Evolutionary conservation across 2,888 invertebrate species (phyloP).

Genomic region (Lacanobia wlatinum): DNA sequence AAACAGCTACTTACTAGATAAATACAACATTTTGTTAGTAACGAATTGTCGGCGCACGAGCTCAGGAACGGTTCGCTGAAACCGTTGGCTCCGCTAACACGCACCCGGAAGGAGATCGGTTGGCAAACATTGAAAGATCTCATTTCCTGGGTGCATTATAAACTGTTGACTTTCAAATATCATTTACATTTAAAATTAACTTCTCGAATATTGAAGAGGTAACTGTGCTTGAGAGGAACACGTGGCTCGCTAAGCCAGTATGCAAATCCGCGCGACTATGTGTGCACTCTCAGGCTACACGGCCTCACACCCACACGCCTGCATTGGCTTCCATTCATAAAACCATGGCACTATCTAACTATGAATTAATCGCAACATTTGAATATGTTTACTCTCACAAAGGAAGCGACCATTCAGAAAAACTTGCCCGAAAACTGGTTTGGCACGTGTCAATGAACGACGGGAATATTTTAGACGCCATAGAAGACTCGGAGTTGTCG

Average conservation of each 20-base stretch:
- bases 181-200: slow-evolving; percentile 87
- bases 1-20: slow-evolving; percentile 27
- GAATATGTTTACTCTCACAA: slow-evolving; percentile 90
- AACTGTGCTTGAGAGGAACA: slow-evolving; percentile 85
- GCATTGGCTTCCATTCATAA: slow-evolving; percentile 88
- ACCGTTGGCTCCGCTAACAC: slow-evolving; percentile 61
- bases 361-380: slow-evolving; percentile 91
- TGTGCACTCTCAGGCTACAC: slow-evolving; percentile 73
- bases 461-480: slow-evolving; percentile 88
- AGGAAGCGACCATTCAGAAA: slow-evolving; percentile 90
- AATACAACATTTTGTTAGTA: slow-evolving; percentile 44
- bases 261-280: slow-evolving; percentile 84
- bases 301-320: slow-evolving; percentile 78
- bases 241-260: slow-evolving; percentile 87
- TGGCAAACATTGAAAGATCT: slow-evolving; percentile 73
- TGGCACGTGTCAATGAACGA: slow-evolving; percentile 91
- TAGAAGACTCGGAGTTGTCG: slow-evolving; percentile 78
- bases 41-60: slow-evolving; percentile 60
- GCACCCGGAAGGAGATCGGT: slow-evolving; percentile 67
- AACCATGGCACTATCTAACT: slow-evolving; percentile 88
- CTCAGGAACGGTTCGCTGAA: slow-evolving; percentile 48
- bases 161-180: slow-evolving; percentile 85
- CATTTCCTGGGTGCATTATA: slow-evolving; percentile 75
- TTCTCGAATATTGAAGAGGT: slow-evolving; percentile 87
- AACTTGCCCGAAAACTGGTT: slow-evolving; percentile 89